Evolutionary conservation across 1,140 invertebrate species (phyloP), one percentile per base, ranked within the genome.

Genomic region (Drosophila bocqueti): DNA sequence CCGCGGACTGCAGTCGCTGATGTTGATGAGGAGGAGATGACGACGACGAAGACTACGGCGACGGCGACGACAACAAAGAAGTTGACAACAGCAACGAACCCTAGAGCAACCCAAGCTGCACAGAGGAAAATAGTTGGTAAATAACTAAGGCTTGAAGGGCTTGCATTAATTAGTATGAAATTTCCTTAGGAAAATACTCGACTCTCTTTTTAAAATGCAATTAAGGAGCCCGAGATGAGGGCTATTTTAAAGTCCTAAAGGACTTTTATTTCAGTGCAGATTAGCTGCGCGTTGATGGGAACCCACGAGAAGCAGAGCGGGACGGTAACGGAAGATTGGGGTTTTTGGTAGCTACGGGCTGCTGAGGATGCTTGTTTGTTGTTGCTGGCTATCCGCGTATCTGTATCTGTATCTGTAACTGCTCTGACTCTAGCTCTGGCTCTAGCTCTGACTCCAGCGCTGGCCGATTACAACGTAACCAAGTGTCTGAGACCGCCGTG

Each of bases 321-420:
- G 47, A 46, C 21, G 57, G 69, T 57, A 18, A 43, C 55, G 31
- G 50, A 49, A 60, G 54, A 73, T 60, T 38, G 58, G 50, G 63
- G 46, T 69, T 80, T 83, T 77, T 84, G 78, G 82, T 84, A 81
- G 81, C 81, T 52, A 76, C 71, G 76, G 76, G 83, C 83, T 87
- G 72, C 83, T 87, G 83, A 87, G 79, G 84, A 87, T 87, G 76
- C 83, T 87, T 87, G 83, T 87, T 87, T 77, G 71, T 60, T 55
- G 62, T 65, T 84, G 69, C 54, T 71, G 46, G n/a, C 46, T 38
- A 40, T 38, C 54, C 36, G 60, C 42, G 81, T 85, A 85, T 85
- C 77, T 85, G 60, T 66, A 50, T 73, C 54, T 43, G 45, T 46
- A 50, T 40, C 54, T 55, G 52, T 55, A 55, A 55, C 52, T 55